Evolutionary conservation across 2,888 invertebrate species (phyloP).

Genomic region (Muscina levida): DNA sequence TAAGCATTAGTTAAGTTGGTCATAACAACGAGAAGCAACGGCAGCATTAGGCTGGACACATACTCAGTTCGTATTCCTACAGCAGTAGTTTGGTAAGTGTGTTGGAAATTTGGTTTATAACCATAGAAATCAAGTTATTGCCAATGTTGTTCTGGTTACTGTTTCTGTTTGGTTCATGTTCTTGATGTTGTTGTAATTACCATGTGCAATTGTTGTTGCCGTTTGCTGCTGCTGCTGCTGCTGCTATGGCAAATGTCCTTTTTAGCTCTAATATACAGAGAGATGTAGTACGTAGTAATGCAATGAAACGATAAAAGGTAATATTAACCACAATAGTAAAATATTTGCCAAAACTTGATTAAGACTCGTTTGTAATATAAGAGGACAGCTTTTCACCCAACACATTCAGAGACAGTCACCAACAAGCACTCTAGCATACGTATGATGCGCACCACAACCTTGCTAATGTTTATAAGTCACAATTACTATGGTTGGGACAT

Average conservation of each 20-base stretch:
- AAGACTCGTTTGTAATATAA: slow-evolving; percentile 40
- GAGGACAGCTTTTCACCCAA: slow-evolving; percentile 7
- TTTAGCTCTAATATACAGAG: slow-evolving; percentile 11
- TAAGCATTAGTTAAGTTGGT: slow-evolving; percentile 43
- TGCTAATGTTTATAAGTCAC: background rate
- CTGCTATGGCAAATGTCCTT: slow-evolving; percentile 32
- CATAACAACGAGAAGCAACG: background rate
- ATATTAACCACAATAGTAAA: slow-evolving; percentile 63
- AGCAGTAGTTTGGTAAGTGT: background rate
- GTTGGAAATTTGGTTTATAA: slow-evolving; percentile 24
- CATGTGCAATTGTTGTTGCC: background rate
- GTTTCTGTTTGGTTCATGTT: slow-evolving; percentile 29
- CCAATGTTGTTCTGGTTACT: slow-evolving; percentile 10
- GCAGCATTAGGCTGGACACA: background rate
- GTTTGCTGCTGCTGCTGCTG: slow-evolving; percentile 28
- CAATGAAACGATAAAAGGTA: slow-evolving; percentile 54
- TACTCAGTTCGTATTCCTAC: background rate
- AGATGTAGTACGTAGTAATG: background rate
- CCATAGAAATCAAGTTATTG: slow-evolving; percentile 21
- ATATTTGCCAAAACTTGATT: slow-evolving; percentile 64
- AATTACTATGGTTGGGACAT: too few species aligned
- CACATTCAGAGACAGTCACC: background rate
- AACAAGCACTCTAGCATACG: background rate
- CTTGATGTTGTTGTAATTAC: slow-evolving; percentile 50
- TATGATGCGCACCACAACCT: background rate